A percentile compares a stretch with the other conserved stretches of the same genome.
phyloP scores from a whole-genome alignment of 1,140 invertebrate genomes.

The Bicyclus anynana region DNA sequence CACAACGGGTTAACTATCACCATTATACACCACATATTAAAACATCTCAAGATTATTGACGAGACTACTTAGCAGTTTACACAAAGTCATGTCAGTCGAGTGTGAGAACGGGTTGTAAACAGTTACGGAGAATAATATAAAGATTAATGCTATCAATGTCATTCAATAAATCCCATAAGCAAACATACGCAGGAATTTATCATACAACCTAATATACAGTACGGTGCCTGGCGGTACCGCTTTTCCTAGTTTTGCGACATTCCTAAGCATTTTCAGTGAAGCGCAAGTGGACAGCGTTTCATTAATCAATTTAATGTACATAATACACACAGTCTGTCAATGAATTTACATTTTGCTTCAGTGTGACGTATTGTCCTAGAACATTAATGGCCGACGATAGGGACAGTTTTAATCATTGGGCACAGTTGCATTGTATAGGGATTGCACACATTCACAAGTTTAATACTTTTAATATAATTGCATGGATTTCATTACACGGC shows the following conservation, averaged over 20 bases:
- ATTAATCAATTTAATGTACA: constrained; percentile 49
- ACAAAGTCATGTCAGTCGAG: no score
- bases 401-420: constrained; percentile 64
- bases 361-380: constrained; percentile 71
- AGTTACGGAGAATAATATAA: no score
- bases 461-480: constrained; percentile 28
- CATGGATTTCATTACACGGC: constrained; percentile 37
- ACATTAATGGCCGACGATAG: constrained; percentile 38
- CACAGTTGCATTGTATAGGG: constrained; percentile 76
- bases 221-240: background rate
- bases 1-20: no score
- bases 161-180: no score
- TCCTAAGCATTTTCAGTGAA: background rate
- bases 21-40: no score
- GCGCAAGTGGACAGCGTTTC: constrained; percentile 48
- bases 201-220: no score
- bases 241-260: background rate
- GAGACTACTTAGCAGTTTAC: no score
- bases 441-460: constrained; percentile 56
- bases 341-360: constrained; percentile 67
- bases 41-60: no score
- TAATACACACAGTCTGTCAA: constrained; percentile 12
- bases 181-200: no score
- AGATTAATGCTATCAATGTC: no score
- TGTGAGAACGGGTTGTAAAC: no score